Evolutionary conservation across 1,140 invertebrate species (phyloP), one percentile per base, ranked within the genome.

Genomic region (Hylaeus anthracinus): DNA sequence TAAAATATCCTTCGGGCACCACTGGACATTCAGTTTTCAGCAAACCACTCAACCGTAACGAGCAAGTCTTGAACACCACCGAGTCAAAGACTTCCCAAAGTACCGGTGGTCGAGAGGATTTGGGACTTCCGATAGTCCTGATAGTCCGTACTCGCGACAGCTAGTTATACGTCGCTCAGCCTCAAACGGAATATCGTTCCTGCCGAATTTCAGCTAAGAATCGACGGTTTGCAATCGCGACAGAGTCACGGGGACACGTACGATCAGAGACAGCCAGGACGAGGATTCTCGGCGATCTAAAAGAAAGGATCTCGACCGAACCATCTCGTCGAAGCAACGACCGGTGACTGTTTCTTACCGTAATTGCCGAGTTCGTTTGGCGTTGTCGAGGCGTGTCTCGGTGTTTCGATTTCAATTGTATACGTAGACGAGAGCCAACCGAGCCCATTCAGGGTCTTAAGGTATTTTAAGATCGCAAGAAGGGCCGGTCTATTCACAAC

Each of bases 1-100:
- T 87, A 87, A 87, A 87, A 87, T 86, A 75, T 75, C 84, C 67
- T 77, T 76, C 67, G 72, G 69, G 64, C 55, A 43, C 51, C 75
- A 58, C 12, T n/a, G 75, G 73, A 78, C 75, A 70, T 58, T 86
- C 87, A 87, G 81, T 87, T 86, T 82, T 84, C 45, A 65, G 60
- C 48, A 85, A 82, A 77, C 72, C 79, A 65, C 60, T 12, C 37
- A 41, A 43, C 75, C 76, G 79, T n/a, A 58, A 76, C 26, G 66
- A 83, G 71, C 56, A 48, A 48, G 5, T 48, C 45, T 1, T 8
- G 45, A 48, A 8, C 45, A 48, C 45, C 45, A 48, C 45, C 45
- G 45, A 48, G 45, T 5, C 2, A 48, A 48, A 26, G 0, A 48
- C 5, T 48, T 48, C 5, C 5, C 45, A 8, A 48, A 1, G 8